A percentile compares a stretch with the other conserved stretches of the same genome.
Evolutionary conservation across 2,888 invertebrate species (phyloP).

Genomic region (Malthinus seriepunctatus): DNA sequence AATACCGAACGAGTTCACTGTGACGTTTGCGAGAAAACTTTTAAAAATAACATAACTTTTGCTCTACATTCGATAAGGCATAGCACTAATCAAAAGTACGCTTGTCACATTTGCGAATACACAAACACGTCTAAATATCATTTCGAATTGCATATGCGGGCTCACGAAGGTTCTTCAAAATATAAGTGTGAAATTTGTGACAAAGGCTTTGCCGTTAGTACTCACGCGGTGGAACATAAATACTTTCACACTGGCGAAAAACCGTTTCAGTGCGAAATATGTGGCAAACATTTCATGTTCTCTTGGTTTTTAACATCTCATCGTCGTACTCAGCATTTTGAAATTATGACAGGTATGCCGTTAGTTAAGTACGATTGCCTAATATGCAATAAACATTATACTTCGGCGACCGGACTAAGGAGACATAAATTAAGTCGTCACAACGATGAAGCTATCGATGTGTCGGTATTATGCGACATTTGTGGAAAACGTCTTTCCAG

Average conservation of each 20-base stretch:
- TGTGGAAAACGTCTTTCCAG: slow-evolving; percentile 61
- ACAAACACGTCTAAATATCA: slow-evolving; percentile 47
- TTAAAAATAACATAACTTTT: slow-evolving; percentile 37
- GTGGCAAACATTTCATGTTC: slow-evolving; percentile 58
- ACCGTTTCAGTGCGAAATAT: slow-evolving; percentile 58
- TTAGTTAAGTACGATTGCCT: slow-evolving; percentile 53
- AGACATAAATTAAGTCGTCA: slow-evolving; percentile 52
- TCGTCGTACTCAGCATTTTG: slow-evolving; percentile 56
- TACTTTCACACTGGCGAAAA: slow-evolving; percentile 60
- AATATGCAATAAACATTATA: slow-evolving; percentile 55
- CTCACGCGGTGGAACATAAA: slow-evolving; percentile 58
- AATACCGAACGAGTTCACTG: slow-evolving; percentile 25
- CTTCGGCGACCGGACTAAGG: slow-evolving; percentile 48
- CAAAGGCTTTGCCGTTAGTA: slow-evolving; percentile 56
- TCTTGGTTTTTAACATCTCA: slow-evolving; percentile 58
- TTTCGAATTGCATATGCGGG: slow-evolving; percentile 45
- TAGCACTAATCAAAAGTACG: slow-evolving; percentile 42
- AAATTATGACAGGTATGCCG: slow-evolving; percentile 48
- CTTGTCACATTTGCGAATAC: slow-evolving; percentile 47
- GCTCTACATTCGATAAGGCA: slow-evolving; percentile 46
- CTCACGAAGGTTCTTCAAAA: slow-evolving; percentile 52
- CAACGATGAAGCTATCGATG: slow-evolving; percentile 55
- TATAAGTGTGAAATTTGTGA: slow-evolving; percentile 60
- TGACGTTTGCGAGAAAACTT: slow-evolving; percentile 28
- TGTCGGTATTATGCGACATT: slow-evolving; percentile 58